Conservation (phyloP, 1,140 invertebrate genomes). For the Macrotrachela quadricornifera region DNA sequence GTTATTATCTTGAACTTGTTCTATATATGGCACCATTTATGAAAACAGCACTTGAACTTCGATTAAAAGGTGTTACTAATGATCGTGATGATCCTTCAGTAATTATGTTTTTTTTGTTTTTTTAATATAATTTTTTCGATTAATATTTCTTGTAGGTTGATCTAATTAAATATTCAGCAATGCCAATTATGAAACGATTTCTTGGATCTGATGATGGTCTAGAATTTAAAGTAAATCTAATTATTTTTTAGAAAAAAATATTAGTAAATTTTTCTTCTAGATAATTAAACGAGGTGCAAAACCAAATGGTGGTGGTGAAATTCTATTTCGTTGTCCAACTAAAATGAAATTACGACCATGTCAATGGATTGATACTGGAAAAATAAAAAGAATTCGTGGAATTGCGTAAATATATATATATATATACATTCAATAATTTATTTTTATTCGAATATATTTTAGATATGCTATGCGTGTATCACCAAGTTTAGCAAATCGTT, state of each 20-base stretch:
- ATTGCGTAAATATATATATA: slow-evolving; percentile 33
- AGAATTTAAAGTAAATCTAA: slow-evolving; percentile 46
- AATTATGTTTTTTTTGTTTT: slow-evolving; percentile 11
- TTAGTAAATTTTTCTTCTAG: slow-evolving; percentile 19
- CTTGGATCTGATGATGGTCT: slow-evolving; percentile 66
- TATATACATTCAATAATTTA: too few relatives aligned
- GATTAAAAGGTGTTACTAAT: slow-evolving; percentile 68
- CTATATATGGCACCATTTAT: slow-evolving; percentile 77
- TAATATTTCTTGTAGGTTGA: slow-evolving; percentile 40
- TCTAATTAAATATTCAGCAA: slow-evolving; percentile 50
- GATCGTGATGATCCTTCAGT: slow-evolving; percentile 38
- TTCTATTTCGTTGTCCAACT: slow-evolving; percentile 65
- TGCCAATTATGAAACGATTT: slow-evolving; percentile 51
- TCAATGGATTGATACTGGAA: slow-evolving; percentile 49
- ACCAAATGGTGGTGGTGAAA: slow-evolving; percentile 70
- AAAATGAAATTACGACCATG: slow-evolving; percentile 42
- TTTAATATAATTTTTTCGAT: background rate
- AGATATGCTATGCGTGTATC: slow-evolving; percentile 56
- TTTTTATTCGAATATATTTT: too few relatives aligned
- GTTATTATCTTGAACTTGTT: slow-evolving; percentile 74
- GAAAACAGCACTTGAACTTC: slow-evolving; percentile 60
- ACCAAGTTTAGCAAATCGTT: slow-evolving; percentile 64
- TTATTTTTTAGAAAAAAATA: slow-evolving; percentile 7
- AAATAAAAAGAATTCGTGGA: slow-evolving; percentile 77
- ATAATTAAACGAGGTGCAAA: slow-evolving; percentile 51